Conservation (phyloP, 2,113 vertebrate genomes). For the Myrmecobius fasciatus region DNA sequence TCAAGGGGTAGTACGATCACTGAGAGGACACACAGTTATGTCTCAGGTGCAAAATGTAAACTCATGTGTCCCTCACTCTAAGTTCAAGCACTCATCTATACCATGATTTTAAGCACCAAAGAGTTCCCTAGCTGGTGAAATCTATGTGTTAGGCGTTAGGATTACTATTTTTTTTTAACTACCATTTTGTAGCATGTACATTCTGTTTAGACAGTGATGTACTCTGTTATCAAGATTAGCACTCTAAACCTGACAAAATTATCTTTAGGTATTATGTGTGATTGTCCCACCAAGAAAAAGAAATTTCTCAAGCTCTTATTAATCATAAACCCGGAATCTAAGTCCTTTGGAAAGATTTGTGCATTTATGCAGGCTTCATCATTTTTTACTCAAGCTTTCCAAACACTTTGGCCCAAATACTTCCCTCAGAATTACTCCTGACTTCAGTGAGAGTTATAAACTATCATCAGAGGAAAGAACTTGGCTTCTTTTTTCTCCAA, state of each 20-base stretch:
- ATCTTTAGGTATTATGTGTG: conserved; percentile 6
- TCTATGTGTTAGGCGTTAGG: conserved; percentile 23
- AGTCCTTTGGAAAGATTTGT: conserved; percentile 63
- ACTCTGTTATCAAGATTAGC: conserved; percentile 28
- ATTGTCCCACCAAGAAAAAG: conserved; percentile 52
- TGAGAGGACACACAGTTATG: not conserved
- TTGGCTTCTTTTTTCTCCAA: conserved; percentile 68
- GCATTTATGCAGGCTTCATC: conserved; percentile 60
- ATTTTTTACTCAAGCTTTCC: conserved; percentile 61
- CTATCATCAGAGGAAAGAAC: conserved; percentile 63
- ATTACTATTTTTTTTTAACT: conserved; percentile 4
- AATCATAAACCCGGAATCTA: conserved; percentile 52
- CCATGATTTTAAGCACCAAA: not conserved
- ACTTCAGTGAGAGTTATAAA: conserved; percentile 70
- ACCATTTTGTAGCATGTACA: conserved; percentile 7
- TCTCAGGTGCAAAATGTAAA: not conserved
- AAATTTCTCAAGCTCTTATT: conserved; percentile 64
- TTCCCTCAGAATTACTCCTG: conserved; percentile 67
- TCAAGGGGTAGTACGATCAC: not conserved
- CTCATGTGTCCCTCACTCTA: not conserved
- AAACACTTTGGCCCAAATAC: conserved; percentile 63
- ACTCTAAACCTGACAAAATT: conserved; percentile 57
- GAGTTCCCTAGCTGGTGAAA: no score
- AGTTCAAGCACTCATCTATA: not conserved
- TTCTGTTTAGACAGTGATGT: conserved; percentile 53